Evolutionary conservation across 1,140 invertebrate genomes (phyloP).

Genomic region (Rhyacophila brunnea): DNA sequence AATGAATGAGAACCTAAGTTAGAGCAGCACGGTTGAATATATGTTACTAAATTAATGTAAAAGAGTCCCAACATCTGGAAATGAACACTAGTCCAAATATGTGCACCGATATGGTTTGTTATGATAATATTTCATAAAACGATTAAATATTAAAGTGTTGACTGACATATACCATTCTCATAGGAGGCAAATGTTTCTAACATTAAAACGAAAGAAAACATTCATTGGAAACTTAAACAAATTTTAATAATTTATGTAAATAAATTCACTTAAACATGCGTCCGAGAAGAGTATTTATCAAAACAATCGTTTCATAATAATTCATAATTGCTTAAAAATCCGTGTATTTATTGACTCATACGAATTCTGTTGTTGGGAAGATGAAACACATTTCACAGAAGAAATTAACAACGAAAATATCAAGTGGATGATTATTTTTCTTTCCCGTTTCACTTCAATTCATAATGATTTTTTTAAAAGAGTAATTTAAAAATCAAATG

Average conservation of each 20-base stretch:
- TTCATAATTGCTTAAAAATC: slow-evolving; percentile 19
- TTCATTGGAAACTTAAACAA: slow-evolving; percentile 16
- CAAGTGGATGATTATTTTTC: too few relatives aligned
- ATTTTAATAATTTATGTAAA: slow-evolving; percentile 14
- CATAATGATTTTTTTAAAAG: too few relatives aligned
- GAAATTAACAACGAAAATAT: too few relatives aligned
- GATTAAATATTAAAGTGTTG: slow-evolving; percentile 57
- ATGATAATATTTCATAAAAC: slow-evolving; percentile 60
- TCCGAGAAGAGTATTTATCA: slow-evolving; percentile 9
- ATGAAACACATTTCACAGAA: too few relatives aligned
- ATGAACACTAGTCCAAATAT: slow-evolving; percentile 15
- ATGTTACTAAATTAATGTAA: slow-evolving; percentile 23
- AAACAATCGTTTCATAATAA: slow-evolving; percentile 30
- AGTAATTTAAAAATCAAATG: too few relatives aligned
- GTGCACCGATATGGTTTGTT: slow-evolving; percentile 43
- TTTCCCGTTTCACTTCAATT: too few relatives aligned
- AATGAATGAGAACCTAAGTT: too few relatives aligned
- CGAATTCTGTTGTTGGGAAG: too few relatives aligned
- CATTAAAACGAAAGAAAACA: slow-evolving; percentile 26
- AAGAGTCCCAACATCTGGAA: slow-evolving; percentile 29
- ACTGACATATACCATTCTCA: slow-evolving; percentile 51
- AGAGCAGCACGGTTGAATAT: too few relatives aligned
- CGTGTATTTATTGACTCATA: too few relatives aligned
- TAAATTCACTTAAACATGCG: slow-evolving; percentile 3
- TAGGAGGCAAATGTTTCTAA: slow-evolving; percentile 17